Evolutionary conservation across 2,113 vertebrate species (phyloP).

Genomic region (Phasianus colchicus): DNA sequence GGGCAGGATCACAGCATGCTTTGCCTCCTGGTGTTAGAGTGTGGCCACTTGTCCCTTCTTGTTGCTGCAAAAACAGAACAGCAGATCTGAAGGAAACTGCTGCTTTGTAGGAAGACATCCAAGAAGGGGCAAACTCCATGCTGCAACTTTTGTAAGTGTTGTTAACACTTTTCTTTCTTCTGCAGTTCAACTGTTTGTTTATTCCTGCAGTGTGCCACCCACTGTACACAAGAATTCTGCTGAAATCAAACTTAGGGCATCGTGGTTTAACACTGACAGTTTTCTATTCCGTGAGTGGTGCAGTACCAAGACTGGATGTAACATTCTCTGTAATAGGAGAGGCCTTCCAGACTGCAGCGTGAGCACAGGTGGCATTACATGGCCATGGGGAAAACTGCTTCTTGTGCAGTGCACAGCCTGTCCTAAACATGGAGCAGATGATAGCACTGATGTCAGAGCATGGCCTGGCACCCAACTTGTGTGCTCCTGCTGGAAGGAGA

Average conservation of each 20-base stretch:
- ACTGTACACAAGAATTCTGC: neutral
- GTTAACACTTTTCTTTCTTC: neutral
- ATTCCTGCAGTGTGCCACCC: neutral
- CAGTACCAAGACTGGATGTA: neutral
- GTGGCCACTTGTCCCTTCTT: neutral
- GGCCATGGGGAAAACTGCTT: neutral
- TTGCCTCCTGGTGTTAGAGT: neutral
- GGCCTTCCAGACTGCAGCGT: rapidly evolving
- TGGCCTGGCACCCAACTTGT: rapidly evolving
- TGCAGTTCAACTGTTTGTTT: neutral
- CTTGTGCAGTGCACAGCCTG: rapidly evolving
- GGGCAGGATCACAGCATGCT: neutral
- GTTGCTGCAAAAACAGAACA: neutral
- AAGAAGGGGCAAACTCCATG: neutral
- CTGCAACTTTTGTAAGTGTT: neutral
- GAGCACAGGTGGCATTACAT: rapidly evolving
- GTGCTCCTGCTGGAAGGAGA: neutral
- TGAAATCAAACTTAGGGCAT: neutral
- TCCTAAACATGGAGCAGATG: neutral
- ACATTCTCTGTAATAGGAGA: rapidly evolving
- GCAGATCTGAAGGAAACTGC: neutral
- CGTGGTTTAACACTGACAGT: neutral
- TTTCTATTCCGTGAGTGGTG: rapidly evolving
- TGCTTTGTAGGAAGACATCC: neutral
- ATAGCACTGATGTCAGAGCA: rapidly evolving